Evolutionary conservation across 2,113 vertebrate species (phyloP).

Genomic region (Epinephelus fuscoguttatus): DNA sequence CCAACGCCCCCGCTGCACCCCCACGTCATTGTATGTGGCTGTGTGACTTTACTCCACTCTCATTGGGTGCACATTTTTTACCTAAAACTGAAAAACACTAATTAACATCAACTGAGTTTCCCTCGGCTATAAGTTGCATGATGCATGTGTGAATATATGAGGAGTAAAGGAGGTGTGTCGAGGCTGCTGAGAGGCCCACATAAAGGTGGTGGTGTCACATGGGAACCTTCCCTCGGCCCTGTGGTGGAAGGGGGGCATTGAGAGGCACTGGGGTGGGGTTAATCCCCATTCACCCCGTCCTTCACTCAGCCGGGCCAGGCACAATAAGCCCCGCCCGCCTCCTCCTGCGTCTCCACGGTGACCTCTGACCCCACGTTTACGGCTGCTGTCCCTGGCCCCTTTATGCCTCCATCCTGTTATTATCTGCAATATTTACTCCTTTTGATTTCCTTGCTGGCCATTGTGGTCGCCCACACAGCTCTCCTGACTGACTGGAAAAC

Average conservation of each 20-base stretch:
- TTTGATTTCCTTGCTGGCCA: conserved; percentile 72
- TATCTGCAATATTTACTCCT: conserved; percentile 85
- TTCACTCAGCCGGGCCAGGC: conserved; percentile 69
- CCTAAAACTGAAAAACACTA: background rate
- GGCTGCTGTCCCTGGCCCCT: conserved; percentile 64
- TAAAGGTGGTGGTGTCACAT: conserved; percentile 72
- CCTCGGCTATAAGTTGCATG: background rate
- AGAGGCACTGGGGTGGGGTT: conserved; percentile 83
- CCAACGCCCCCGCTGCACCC: conserved; percentile 9
- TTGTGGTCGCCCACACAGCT: conserved; percentile 51
- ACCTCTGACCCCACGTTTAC: conserved; percentile 81
- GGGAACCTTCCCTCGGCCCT: conserved; percentile 70
- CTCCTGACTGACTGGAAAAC: conserved; percentile 45
- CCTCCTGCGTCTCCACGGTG: conserved; percentile 67
- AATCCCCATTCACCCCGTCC: conserved; percentile 85
- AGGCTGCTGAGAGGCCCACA: conserved; percentile 62
- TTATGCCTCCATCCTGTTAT: conserved; percentile 78
- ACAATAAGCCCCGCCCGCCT: conserved; percentile 78
- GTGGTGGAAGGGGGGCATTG: conserved; percentile 72
- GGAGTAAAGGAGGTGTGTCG: conserved; percentile 42
- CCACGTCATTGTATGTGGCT: conserved; percentile 38
- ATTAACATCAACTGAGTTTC: background rate
- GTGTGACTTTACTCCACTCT: conserved; percentile 6
- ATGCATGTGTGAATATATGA: conserved; percentile 34
- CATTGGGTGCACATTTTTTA: background rate